Evolutionary conservation across 2,113 vertebrate genomes (phyloP), one percentile per base, ranked within the genome.

Genomic region (Zapus hudsonius): DNA sequence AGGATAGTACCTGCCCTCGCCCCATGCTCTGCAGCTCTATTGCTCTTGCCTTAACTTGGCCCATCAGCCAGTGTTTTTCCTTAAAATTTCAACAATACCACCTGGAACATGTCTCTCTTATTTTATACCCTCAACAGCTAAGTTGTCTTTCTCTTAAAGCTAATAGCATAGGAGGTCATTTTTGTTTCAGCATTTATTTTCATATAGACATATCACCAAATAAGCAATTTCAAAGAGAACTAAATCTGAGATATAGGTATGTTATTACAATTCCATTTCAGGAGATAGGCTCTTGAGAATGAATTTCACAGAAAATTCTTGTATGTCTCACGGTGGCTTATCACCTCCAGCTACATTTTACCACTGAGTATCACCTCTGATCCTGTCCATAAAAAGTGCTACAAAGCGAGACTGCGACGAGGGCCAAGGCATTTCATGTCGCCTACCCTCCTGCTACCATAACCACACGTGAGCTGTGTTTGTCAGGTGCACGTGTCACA

Each of bases 301-400:
- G 2, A 13, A 33, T 15, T 40, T 22, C 1, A 2, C 3, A 11
- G 16, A 6, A 3, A 42, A 36, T 15, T 4, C 31, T 27, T 9
- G 7, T 11, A 23, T 10, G 59, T 38, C 66, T 70, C 25, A 13
- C 27, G 0, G 16, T 3, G 52, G 16, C 4, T 15, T 1, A 1
- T 0, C 1, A 22, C 0, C 27, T 15, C 1, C 25, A 10, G 22
- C 2, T 31, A 1, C 0, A 0, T 19, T 1, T 47, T 7, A 0
- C 3, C 33, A 12, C 27, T 17, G 44, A 5, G 0, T 4, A 11
- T 36, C 31, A 29, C 17, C 64, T 40, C 44, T 11, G 20, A 12
- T 25, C 47, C 42, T 2, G 10, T 0, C 38, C 1, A 7, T 16
- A 25, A 2, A 2, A 11, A 78, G 29, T 0, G 16, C 13, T 10